Percentiles rank a stretch among this genome's conserved stretches.
Conservation (phyloP, 2,113 vertebrate species). For the Thunnus maccoyii region DNA sequence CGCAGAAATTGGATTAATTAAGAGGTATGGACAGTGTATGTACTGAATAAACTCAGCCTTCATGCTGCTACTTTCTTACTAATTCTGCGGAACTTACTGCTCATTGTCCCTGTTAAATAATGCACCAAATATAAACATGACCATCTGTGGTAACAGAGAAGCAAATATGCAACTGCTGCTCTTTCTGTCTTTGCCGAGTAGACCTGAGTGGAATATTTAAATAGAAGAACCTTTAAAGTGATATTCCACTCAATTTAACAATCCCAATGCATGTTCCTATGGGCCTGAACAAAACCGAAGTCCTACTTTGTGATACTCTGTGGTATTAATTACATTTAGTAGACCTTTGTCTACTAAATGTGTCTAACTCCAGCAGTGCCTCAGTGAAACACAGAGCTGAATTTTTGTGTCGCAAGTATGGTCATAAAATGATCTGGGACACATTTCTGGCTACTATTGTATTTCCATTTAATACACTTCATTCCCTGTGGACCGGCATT, state of each 20-base stretch:
- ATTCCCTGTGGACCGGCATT: neutral
- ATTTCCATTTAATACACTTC: slow-evolving; percentile 8
- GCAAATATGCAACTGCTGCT: slow-evolving; percentile 10
- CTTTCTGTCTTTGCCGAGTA: neutral
- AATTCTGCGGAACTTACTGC: neutral
- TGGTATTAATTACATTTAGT: neutral
- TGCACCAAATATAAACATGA: neutral
- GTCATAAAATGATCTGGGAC: slow-evolving; percentile 25
- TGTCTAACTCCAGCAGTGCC: neutral
- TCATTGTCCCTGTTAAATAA: neutral
- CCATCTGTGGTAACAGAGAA: neutral
- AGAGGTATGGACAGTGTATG: too few species aligned
- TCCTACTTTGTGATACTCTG: neutral
- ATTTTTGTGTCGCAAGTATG: neutral
- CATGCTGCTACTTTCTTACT: neutral
- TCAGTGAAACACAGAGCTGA: neutral
- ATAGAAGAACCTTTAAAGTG: neutral
- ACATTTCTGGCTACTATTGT: neutral
- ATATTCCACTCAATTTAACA: neutral
- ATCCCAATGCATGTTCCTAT: neutral
- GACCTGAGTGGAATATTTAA: neutral
- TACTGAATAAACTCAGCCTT: too few species aligned
- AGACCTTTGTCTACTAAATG: neutral
- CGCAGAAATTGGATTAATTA: too few species aligned
- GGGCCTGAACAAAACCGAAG: neutral